phyloP scores from a whole-genome alignment of 2,113 vertebrate species.

The Hypanus sabinus region DNA sequence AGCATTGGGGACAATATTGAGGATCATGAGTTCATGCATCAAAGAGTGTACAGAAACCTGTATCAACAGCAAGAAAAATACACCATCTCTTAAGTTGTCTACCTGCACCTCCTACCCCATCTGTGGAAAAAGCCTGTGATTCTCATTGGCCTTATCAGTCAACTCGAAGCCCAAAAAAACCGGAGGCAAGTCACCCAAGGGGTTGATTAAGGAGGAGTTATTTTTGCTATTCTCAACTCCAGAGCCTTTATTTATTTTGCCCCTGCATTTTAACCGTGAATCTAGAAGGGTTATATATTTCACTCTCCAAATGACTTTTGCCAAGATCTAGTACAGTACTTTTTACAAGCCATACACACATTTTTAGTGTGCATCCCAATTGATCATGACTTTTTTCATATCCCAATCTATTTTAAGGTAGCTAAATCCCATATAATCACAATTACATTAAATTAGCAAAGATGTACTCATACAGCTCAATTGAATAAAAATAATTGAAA shows the following conservation, averaged over 20 bases:
- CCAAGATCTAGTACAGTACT: background rate
- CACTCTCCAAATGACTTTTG: background rate
- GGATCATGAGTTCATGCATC: too few species aligned
- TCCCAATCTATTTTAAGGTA: background rate
- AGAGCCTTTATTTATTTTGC: background rate
- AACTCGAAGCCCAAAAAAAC: too few species aligned
- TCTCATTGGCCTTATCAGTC: too few species aligned
- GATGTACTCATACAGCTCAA: background rate
- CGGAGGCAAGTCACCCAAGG: too few species aligned
- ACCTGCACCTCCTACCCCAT: too few species aligned
- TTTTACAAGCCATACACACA: background rate
- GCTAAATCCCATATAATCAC: background rate
- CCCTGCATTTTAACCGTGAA: background rate
- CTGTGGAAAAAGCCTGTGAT: too few species aligned
- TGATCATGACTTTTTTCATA: background rate
- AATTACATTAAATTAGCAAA: background rate
- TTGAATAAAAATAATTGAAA: too few species aligned
- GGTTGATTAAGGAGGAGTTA: too few species aligned
- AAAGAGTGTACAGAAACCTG: too few species aligned
- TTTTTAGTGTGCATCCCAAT: background rate
- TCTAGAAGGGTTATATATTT: background rate
- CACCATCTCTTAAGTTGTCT: too few species aligned
- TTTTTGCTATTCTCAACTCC: background rate
- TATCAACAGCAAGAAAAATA: too few species aligned
- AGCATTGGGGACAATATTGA: too few species aligned